A percentile compares a stretch with the other conserved stretches of the same genome.
These are phyloP conservation scores for Phengaris arion DNA, from an alignment of 2,888 invertebrate species.

Conservation along the genomic window DNA sequence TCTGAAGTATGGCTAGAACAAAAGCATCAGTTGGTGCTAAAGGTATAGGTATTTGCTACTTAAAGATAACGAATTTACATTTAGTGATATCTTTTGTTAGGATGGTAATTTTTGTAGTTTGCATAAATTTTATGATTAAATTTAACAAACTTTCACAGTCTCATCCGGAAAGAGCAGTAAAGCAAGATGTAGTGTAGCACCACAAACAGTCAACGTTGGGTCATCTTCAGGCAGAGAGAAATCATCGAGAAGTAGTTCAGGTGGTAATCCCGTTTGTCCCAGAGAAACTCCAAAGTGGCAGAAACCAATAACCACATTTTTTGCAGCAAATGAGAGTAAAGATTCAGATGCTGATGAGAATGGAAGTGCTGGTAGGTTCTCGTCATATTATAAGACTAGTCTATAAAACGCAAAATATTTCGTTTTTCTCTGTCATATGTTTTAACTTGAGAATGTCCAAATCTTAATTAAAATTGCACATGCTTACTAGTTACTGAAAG, in stretches of 20 bases:
- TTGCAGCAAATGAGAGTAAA: slow-evolving; percentile 49
- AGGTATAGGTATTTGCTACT: slow-evolving; percentile 46
- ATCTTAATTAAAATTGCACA: too few relatives aligned
- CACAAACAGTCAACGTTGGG: slow-evolving; percentile 43
- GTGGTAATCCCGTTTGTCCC: slow-evolving; percentile 76
- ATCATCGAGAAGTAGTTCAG: slow-evolving; percentile 45
- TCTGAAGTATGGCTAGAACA: slow-evolving; percentile 51
- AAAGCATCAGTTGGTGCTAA: slow-evolving; percentile 66
- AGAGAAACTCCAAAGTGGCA: slow-evolving; percentile 80
- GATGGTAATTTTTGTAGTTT: neutral
- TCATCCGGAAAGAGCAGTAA: slow-evolving; percentile 67
- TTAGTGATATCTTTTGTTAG: too few relatives aligned
- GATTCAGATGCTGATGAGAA: slow-evolving; percentile 41
- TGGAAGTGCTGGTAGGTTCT: slow-evolving; percentile 34
- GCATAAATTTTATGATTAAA: neutral
- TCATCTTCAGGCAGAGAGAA: slow-evolving; percentile 47
- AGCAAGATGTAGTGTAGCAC: slow-evolving; percentile 58
- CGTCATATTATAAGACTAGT: neutral
- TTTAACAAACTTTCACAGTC: slow-evolving; percentile 47
- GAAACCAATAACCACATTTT: slow-evolving; percentile 77
- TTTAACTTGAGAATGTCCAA: too few relatives aligned
- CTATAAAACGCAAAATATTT: neutral
- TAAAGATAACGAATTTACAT: too few relatives aligned
- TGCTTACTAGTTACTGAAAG: too few relatives aligned
- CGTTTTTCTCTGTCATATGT: too few relatives aligned